Conservation (phyloP, 2,113 vertebrate species). For the Balaenoptera acutorostrata region DNA sequence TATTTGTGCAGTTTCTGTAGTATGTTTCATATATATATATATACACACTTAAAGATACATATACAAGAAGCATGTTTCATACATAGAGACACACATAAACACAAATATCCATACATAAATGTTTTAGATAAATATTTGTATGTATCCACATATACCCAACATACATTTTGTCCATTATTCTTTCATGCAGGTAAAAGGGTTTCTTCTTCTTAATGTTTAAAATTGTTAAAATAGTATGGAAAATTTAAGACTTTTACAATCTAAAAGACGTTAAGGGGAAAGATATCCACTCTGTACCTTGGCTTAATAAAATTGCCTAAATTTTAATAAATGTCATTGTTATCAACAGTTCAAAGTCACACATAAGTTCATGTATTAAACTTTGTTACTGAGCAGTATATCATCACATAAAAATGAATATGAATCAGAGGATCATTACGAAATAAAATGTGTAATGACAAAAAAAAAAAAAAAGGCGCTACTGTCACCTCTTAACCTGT, state of each 20-base stretch:
- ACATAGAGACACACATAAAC: background rate
- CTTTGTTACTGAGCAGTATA: background rate
- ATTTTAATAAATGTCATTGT: background rate
- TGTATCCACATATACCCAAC: background rate
- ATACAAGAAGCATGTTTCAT: background rate
- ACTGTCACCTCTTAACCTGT: background rate
- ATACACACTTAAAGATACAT: background rate
- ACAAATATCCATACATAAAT: background rate
- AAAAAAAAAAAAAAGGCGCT: accelerated
- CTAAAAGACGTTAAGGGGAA: background rate
- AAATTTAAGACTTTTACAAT: background rate
- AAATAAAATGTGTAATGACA: no score
- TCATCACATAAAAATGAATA: no score
- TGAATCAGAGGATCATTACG: no score
- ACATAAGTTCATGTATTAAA: background rate
- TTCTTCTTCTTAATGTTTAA: background rate
- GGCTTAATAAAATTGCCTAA: background rate
- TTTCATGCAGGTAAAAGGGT: background rate
- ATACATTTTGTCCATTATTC: background rate
- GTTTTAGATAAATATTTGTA: background rate
- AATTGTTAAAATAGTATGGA: background rate
- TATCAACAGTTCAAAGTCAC: background rate
- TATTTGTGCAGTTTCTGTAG: background rate
- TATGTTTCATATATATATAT: background rate
- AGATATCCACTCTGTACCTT: background rate